phyloP scores from a whole-genome alignment of 2,113 vertebrate species.

The Leptocoma aspasia region DNA sequence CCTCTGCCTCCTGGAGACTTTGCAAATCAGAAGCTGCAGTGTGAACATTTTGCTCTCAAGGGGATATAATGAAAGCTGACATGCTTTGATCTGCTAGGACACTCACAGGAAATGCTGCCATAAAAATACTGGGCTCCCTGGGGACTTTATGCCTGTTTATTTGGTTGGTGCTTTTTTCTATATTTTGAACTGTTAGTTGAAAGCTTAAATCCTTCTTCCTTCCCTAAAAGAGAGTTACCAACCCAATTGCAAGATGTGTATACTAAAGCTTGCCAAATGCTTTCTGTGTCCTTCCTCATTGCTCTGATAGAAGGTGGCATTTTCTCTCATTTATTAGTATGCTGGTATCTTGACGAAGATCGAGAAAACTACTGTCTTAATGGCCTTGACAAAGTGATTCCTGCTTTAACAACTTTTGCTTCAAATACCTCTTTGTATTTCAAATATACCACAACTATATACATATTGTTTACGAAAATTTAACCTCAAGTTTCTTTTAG shows the following conservation, averaged over 20 bases:
- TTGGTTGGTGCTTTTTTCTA: neutral
- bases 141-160: neutral
- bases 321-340: neutral
- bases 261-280: neutral
- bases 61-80: neutral
- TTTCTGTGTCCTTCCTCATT: neutral
- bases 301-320: neutral
- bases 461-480: neutral
- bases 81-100: neutral
- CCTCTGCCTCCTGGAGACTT: neutral
- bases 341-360: neutral
- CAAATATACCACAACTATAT: neutral
- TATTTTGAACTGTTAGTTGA: neutral
- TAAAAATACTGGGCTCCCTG: neutral
- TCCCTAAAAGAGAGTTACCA: neutral
- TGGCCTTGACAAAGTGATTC: neutral
- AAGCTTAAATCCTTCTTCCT: neutral
- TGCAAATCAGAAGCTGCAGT: neutral
- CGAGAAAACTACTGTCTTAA: neutral
- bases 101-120: neutral
- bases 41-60: neutral
- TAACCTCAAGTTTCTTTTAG: neutral
- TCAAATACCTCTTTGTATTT: neutral
- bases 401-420: neutral
- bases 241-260: neutral